Evolutionary conservation across 2,113 vertebrate genomes (phyloP).

Genomic region (Equus przewalskii): DNA sequence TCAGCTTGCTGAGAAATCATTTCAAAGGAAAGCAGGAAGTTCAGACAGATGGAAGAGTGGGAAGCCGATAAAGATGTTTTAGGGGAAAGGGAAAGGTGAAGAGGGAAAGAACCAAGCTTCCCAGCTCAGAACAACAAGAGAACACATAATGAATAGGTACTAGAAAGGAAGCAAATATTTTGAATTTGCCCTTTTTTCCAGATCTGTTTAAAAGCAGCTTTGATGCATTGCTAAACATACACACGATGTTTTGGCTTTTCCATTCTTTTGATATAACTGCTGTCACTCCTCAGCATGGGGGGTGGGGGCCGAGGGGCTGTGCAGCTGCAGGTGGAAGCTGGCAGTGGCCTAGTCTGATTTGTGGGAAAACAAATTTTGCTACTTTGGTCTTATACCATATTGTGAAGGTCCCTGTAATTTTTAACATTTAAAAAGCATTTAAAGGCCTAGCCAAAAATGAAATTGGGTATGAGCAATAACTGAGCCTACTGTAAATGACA

Average conservation of each 20-base stretch:
- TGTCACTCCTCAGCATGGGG: neutral
- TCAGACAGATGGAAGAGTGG: slow-evolving; percentile 56
- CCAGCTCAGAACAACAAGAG: neutral
- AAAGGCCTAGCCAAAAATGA: neutral
- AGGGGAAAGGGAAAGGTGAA: slow-evolving; percentile 25
- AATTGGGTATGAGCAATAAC: neutral
- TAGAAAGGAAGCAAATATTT: neutral
- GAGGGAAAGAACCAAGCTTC: neutral
- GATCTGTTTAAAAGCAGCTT: neutral
- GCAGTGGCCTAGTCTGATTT: neutral
- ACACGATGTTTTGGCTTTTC: neutral
- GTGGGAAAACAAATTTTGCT: neutral
- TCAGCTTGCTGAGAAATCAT: slow-evolving; percentile 68
- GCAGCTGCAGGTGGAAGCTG: neutral
- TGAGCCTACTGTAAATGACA: neutral
- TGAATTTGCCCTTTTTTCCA: neutral
- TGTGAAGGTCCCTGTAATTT: neutral
- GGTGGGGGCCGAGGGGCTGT: neutral
- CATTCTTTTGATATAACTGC: slow-evolving; percentile 3
- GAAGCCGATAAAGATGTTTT: slow-evolving; percentile 62
- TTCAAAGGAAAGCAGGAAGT: slow-evolving; percentile 50
- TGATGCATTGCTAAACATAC: neutral
- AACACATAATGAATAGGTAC: neutral
- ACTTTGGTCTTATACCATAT: neutral
- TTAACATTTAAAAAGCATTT: slow-evolving; percentile 24